Percentiles rank a stretch among this genome's conserved stretches.
Evolutionary conservation across 2,797 vertebrate genomes (phyloP).

Genomic region (Myotis findleyi): DNA sequence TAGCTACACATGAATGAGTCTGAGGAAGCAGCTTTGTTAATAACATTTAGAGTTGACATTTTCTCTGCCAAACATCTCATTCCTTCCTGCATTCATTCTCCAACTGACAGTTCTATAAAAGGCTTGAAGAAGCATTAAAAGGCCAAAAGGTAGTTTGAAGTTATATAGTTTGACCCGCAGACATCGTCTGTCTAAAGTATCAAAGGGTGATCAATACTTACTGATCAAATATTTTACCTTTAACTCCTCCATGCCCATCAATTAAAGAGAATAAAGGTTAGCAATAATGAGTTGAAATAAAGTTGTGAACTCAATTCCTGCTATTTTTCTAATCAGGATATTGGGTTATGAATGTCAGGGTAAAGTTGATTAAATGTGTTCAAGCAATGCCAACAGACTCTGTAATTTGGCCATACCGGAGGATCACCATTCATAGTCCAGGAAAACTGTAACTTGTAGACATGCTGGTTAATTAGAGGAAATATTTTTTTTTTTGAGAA

Average conservation of each 20-base stretch:
- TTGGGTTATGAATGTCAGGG: neutral
- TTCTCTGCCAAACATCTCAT: constrained; percentile 48
- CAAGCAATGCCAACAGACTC: neutral
- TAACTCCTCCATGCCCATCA: neutral
- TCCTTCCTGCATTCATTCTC: constrained; percentile 5
- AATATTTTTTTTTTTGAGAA: neutral
- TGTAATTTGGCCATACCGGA: neutral
- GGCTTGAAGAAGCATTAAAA: constrained; percentile 32
- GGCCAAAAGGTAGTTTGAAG: constrained; percentile 66
- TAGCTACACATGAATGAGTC: neutral
- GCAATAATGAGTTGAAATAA: neutral
- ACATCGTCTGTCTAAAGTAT: constrained; percentile 25
- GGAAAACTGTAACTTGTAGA: neutral
- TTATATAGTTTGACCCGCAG: constrained; percentile 37
- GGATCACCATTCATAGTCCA: neutral
- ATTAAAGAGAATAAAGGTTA: constrained; percentile 42
- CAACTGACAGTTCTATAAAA: constrained; percentile 69
- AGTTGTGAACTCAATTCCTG: neutral
- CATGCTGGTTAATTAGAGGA: neutral
- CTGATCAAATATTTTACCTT: constrained; percentile 54
- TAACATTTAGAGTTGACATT: constrained; percentile 67
- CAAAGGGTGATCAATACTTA: constrained; percentile 64
- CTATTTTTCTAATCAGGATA: neutral
- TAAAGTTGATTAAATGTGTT: neutral
- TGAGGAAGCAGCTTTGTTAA: constrained; percentile 17